Conservation (phyloP, 2,888 invertebrate genomes). For the Dioctria linearis region DNA sequence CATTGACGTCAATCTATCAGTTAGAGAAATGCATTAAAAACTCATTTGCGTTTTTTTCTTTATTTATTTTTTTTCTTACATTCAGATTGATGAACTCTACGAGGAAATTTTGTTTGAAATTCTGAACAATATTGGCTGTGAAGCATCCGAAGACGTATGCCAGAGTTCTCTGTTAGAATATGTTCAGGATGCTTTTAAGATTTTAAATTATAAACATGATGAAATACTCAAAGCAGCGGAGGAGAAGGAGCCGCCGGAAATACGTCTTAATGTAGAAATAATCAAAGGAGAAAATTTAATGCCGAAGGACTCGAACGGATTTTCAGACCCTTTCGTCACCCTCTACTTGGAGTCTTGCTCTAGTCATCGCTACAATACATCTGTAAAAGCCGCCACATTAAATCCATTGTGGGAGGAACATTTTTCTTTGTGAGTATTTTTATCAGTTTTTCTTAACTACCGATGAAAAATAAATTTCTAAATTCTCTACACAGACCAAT, state of each 20-base stretch:
- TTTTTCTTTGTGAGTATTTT: slow-evolving; percentile 88
- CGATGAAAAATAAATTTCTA: not conserved
- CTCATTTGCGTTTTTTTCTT: slow-evolving; percentile 6
- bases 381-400: slow-evolving; percentile 91
- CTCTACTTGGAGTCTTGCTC: slow-evolving; percentile 86
- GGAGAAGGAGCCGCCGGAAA: slow-evolving; percentile 86
- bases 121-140: slow-evolving; percentile 87
- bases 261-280: slow-evolving; percentile 87
- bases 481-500: slow-evolving; percentile 75
- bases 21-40: slow-evolving; percentile 14
- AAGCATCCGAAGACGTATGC: slow-evolving; percentile 80
- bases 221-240: slow-evolving; percentile 80
- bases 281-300: slow-evolving; percentile 88
- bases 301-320: slow-evolving; percentile 91
- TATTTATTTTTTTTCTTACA: not conserved
- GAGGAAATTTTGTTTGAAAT: slow-evolving; percentile 87
- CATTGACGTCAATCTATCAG: slow-evolving; percentile 28
- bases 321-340: slow-evolving; percentile 98
- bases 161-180: slow-evolving; percentile 81
- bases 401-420: slow-evolving; percentile 98
- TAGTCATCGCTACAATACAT: slow-evolving; percentile 87
- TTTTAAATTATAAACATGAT: slow-evolving; percentile 83
- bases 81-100: slow-evolving; percentile 88
- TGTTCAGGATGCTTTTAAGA: slow-evolving; percentile 83
- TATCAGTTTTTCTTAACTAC: not conserved